Conservation (phyloP, 2,888 invertebrate genomes). For the Limnephilus rhombicus region DNA sequence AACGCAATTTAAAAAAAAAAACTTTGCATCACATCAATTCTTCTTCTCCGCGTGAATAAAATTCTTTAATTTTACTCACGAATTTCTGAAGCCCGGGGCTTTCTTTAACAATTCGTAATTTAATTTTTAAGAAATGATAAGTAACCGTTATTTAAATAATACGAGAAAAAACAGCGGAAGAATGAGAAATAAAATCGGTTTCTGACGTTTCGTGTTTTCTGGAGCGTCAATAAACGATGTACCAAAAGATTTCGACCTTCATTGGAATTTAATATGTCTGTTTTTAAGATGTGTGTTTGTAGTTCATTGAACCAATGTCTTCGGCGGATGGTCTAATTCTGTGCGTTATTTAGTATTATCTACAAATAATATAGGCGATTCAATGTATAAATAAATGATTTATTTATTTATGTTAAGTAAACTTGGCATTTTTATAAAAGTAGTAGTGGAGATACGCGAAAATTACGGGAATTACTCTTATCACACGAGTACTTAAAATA, state of each 20-base stretch:
- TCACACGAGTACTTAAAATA: no score
- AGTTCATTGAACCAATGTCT: background rate
- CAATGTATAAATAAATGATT: background rate
- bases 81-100: background rate
- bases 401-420: background rate
- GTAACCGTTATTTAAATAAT: background rate
- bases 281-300: background rate
- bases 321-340: background rate
- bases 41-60: background rate
- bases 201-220: background rate
- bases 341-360: background rate
- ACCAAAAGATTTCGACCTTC: constrained; percentile 24
- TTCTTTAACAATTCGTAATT: background rate
- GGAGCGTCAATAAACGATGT: constrained; percentile 9
- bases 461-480: no score
- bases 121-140: background rate
- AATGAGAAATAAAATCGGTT: background rate
- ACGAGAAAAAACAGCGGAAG: background rate
- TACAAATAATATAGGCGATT: background rate
- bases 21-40: background rate
- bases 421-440: background rate
- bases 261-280: constrained; percentile 35
- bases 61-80: background rate
- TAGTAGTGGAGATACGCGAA: no score
- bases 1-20: background rate